These are phyloP conservation scores for Rattus norvegicus DNA, from an alignment of 2,113 vertebrate genomes.

Conservation along the genomic window GRCr8 NC_086019.1:126544001-126544500, in stretches of 20 bases:
- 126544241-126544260: background rate
- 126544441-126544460: background rate
- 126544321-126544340: background rate
- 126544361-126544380: background rate
- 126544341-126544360: background rate
- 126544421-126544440: background rate
- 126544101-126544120: background rate
- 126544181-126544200: background rate
- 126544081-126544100: background rate
- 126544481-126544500: background rate
- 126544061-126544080: background rate
- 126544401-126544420: background rate
- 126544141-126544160: background rate
- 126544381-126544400: constrained; percentile 31
- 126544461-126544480: background rate
- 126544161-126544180: background rate
- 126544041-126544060: background rate
- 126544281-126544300: background rate
- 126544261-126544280: background rate
- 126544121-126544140: background rate
- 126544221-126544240: background rate
- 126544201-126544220: background rate
- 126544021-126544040: background rate
- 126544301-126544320: background rate
- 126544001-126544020: background rate